A percentile compares a stretch with the other conserved stretches of the same genome.
Evolutionary conservation across 2,797 vertebrate species (phyloP).

Genomic region (Scolopax rusticola): DNA sequence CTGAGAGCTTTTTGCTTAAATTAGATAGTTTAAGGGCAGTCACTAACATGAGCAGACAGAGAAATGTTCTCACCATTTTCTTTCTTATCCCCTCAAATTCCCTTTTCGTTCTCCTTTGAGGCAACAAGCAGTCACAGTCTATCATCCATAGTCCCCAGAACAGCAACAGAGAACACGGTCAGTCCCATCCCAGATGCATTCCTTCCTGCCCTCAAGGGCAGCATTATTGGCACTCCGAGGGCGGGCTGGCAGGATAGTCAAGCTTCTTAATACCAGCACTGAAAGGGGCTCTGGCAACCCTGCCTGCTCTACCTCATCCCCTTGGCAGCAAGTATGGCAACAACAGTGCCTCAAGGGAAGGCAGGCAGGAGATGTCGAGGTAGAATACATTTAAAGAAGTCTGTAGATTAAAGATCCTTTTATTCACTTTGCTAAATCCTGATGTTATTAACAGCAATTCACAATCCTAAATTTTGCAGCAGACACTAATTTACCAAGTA

Average conservation of each 20-base stretch:
- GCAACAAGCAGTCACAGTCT: neutral
- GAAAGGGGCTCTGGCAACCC: neutral
- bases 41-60: neutral
- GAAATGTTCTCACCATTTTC: neutral
- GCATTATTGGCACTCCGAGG: accelerated
- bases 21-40: neutral
- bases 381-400: neutral
- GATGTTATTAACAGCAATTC: neutral
- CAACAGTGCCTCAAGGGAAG: neutral
- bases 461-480: neutral
- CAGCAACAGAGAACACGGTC: accelerated
- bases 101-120: neutral
- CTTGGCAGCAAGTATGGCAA: neutral
- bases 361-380: neutral
- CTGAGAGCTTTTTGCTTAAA: neutral
- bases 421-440: neutral
- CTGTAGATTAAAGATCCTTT: neutral
- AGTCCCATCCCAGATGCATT: neutral
- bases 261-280: neutral
- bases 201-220: neutral
- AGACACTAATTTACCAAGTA: neutral
- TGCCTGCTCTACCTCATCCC: neutral
- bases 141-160: neutral
- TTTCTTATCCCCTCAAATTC: neutral
- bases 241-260: neutral